Evolutionary conservation across 92 coral and sea anemone genomes (phyloP), one percentile per base, ranked within the genome.

Genomic region (Nematostella vectensis): DNA sequence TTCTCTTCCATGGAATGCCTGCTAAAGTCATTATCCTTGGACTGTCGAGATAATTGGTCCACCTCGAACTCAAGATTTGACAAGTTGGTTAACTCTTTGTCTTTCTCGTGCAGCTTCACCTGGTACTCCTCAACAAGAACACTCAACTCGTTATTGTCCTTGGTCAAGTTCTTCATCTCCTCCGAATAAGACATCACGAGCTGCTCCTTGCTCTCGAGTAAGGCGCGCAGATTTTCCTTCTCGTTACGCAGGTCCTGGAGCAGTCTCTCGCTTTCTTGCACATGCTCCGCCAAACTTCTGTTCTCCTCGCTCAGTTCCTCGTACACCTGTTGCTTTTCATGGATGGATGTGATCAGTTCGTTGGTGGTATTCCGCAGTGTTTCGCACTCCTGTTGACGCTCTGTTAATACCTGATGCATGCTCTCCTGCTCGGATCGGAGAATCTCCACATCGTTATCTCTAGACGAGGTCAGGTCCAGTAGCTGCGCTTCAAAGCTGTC

Each of bases 401-500:
- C 98, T 43, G 77, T 74, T 31, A 86, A 64, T 23, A 86, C 75
- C 39, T 72, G 74, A 17, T 63, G 63, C 25, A 74, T 72, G 42
- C 68, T 85, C 25, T 75, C 63, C n/a, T 81, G 88, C 18, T 88
- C 82, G 1, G 58, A 76, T 37, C 73, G 88, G 18, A 91, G 72
- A 50, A 82, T 42, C 24, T 63, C 72, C 11, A 73, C 48, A 11
- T 79, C 83, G 31, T 74, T 52, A 31, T 91, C 85, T 20, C 71
- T 80, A 2, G 68, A 65, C 8, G 71, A 40, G 8, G 88, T 56
- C 3, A 85, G 66, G 3, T 85, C 95, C 25, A 70, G 30, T 53
- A 77, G 56, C 60, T 80, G 96, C 8, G 84, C 70, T 19, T 86
- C 85, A 50, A 68, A 78, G 21, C 80, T 58, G 21, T 86, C 96